phyloP scores from a whole-genome alignment of 2,888 invertebrate species.

The Hydropsyche betteni region DNA sequence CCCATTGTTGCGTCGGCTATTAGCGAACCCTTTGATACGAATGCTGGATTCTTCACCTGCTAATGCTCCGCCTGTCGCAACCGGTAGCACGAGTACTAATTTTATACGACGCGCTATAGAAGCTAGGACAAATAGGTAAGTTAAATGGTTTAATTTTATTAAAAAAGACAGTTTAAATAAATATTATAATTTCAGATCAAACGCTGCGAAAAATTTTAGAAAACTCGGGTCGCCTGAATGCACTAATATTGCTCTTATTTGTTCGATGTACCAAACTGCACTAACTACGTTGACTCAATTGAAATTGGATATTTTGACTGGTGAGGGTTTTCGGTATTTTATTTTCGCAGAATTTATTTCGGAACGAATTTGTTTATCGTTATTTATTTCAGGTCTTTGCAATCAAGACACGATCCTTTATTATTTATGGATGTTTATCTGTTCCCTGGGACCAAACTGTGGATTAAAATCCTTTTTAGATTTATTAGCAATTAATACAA shows the following conservation, averaged over 20 bases:
- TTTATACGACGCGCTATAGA: constrained; percentile 64
- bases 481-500: constrained; percentile 80
- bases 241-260: constrained; percentile 84
- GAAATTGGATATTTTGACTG: constrained; percentile 91
- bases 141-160: not conserved
- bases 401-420: constrained; percentile 92
- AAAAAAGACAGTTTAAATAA: not conserved
- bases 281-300: constrained; percentile 90
- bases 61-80: constrained; percentile 64
- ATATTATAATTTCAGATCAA: constrained; percentile 61
- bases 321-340: constrained; percentile 58
- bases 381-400: constrained; percentile 78
- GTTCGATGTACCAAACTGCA: constrained; percentile 92
- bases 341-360: constrained; percentile 27
- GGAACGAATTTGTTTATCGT: constrained; percentile 14
- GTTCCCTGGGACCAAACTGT: constrained; percentile 86
- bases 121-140: constrained; percentile 67
- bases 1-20: constrained; percentile 60
- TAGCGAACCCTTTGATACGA: constrained; percentile 63
- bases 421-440: constrained; percentile 90
- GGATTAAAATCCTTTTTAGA: constrained; percentile 90
- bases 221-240: constrained; percentile 85
- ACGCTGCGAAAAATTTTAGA: constrained; percentile 72
- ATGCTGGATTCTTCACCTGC: constrained; percentile 68
- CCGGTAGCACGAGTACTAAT: constrained; percentile 63